A percentile compares a stretch with the other conserved stretches of the same genome.
These are phyloP conservation scores for Nesoenas mayeri DNA, from an alignment of 2,113 vertebrate species.

Conservation along the genomic window DNA sequence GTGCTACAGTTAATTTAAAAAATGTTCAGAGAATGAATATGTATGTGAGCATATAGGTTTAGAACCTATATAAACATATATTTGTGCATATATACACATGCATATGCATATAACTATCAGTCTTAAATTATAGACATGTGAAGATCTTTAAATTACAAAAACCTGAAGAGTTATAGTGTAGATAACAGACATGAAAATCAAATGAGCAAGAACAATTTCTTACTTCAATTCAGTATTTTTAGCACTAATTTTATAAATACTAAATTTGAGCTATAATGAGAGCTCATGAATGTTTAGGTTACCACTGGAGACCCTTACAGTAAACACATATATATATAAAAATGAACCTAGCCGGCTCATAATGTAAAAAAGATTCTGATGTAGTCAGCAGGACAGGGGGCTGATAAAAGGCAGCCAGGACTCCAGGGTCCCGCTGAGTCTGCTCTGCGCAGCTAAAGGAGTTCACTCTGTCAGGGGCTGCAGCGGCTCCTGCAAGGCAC, in stretches of 20 bases:
- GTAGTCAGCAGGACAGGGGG: constrained; percentile 8
- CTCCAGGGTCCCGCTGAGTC: background rate
- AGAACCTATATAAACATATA: background rate
- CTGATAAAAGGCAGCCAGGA: background rate
- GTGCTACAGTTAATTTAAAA: background rate
- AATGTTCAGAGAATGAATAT: background rate
- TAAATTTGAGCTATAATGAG: background rate
- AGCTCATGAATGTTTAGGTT: background rate
- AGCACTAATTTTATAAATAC: background rate
- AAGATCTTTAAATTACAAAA: background rate
- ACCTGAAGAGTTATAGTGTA: background rate
- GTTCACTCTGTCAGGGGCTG: background rate
- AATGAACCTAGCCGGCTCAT: background rate
- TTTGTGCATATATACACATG: background rate
- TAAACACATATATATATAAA: background rate
- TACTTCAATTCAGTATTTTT: background rate
- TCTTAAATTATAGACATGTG: background rate
- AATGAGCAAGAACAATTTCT: background rate
- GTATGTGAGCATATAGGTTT: background rate
- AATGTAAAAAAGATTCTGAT: constrained; percentile 1
- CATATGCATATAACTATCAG: background rate
- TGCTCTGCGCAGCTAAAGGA: background rate
- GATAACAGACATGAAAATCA: background rate
- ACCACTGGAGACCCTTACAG: background rate
- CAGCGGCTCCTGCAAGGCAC: rapidly evolving